Conservation (phyloP, 2,888 invertebrate genomes). For the Germaria angustata region DNA sequence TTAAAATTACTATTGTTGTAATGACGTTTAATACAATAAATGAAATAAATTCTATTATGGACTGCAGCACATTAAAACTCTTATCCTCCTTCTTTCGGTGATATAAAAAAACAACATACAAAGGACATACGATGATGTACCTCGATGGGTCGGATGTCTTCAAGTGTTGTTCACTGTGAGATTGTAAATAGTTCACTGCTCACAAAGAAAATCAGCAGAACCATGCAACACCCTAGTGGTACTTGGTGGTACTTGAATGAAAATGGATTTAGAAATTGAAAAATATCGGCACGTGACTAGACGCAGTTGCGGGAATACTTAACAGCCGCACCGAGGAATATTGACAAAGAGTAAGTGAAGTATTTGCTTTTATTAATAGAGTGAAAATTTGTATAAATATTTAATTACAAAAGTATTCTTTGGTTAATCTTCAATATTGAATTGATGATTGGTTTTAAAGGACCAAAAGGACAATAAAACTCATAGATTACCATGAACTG, state of each 20-base stretch:
- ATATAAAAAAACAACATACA: slow-evolving; percentile 11
- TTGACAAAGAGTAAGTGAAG: background rate
- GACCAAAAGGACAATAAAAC: background rate
- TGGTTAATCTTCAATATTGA: background rate
- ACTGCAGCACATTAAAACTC: slow-evolving; percentile 1
- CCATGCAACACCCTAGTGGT: background rate
- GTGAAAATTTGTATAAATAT: slow-evolving; percentile 34
- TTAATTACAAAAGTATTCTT: background rate
- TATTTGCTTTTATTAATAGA: slow-evolving; percentile 14
- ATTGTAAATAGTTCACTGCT: background rate
- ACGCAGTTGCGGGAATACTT: slow-evolving; percentile 34
- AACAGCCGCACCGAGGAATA: background rate
- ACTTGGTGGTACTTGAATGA: background rate
- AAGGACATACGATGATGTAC: slow-evolving; percentile 6
- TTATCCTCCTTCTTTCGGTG: background rate
- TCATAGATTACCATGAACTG: too few relatives aligned
- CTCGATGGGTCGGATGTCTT: background rate
- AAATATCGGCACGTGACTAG: slow-evolving; percentile 56
- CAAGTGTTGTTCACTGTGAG: slow-evolving; percentile 13
- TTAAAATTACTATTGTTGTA: background rate
- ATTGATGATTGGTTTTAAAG: too few relatives aligned
- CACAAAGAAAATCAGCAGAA: background rate
- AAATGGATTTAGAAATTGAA: slow-evolving; percentile 50
- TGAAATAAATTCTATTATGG: slow-evolving; percentile 30
- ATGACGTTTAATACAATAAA: background rate